Percentiles rank a stretch among this genome's conserved stretches.
phyloP scores from a whole-genome alignment of 2,797 vertebrate species.

The Prionace glauca region DNA sequence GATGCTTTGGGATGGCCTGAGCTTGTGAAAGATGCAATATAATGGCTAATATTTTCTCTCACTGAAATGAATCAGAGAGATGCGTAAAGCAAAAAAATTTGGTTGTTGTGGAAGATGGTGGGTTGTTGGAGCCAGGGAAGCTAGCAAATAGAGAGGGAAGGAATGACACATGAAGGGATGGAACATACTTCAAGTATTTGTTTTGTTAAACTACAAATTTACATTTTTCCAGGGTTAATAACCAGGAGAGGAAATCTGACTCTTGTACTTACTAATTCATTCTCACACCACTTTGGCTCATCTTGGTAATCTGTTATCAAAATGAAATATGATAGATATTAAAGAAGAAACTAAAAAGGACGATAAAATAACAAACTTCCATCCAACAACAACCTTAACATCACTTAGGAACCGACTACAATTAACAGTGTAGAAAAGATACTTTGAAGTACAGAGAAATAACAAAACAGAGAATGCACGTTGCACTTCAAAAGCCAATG shows the following conservation, averaged over 20 bases:
- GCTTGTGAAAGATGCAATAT: background rate
- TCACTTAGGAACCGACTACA: background rate
- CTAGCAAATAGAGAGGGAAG: background rate
- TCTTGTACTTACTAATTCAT: background rate
- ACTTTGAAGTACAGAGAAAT: background rate
- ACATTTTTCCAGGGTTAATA: background rate
- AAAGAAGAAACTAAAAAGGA: background rate
- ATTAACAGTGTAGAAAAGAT: background rate
- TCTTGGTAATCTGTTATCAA: conserved; percentile 8
- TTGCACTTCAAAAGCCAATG: background rate
- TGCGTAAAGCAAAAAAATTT: background rate
- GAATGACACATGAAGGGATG: background rate
- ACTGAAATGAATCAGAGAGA: background rate
- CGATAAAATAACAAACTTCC: background rate
- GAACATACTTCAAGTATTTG: background rate
- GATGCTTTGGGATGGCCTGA: background rate
- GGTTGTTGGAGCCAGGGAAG: background rate
- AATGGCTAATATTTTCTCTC: background rate
- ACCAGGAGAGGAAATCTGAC: background rate
- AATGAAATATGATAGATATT: background rate
- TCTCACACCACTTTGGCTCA: background rate
- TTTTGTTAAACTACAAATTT: background rate
- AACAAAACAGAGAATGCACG: background rate
- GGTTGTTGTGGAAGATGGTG: background rate
- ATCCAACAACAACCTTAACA: too few relatives aligned